Evolutionary conservation across 2,113 vertebrate genomes (phyloP), one percentile per base, ranked within the genome.

Genomic region (Oophaga pumilio): DNA sequence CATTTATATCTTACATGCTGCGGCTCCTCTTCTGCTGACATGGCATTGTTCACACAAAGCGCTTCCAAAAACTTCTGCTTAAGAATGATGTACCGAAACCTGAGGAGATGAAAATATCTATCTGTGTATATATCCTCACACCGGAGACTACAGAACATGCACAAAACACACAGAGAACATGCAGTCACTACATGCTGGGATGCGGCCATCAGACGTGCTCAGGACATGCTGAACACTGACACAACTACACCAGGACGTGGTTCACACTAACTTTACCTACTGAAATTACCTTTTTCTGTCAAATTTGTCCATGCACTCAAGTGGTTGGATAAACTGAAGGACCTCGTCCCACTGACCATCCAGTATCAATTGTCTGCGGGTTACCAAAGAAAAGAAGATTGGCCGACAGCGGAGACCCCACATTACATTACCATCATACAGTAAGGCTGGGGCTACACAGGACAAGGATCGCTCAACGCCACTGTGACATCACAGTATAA

Each of bases 311-410:
- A 99, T 96, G 89, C 96, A 96, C 90, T 99, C 98, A 73, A 99
- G 94, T 89, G 98, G 98, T 56, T 99, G 98, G 91, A 99, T 99
- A 91, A 99, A 99, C 43, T 99, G 98, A 93, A 99, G 96, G 92
- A 99, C 97, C 80, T 99, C 98, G 90, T 99, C 98, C 98, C 98
- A 99, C 26, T 99, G 97, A 69, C 98, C 98, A 73, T 99, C 98
- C 90, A 99, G 95, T 78, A 99, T 96, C 89, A 99, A 93, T 0
- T 99, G 98, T 89, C 98, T 99, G 92, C 1, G 15, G 4, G n/a
- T 56, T 8, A 77, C 14, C 9, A 79, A 22, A 82, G 11, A 49
- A 52, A 66, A 50, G 26, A 69, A 28, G 4, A 69, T 15, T 69
- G 1, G 1, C 68, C 28, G 26, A 14, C 68, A 69, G 15, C 53